Conservation (phyloP, 2,113 vertebrate genomes). For the Percina caprodes region DNA sequence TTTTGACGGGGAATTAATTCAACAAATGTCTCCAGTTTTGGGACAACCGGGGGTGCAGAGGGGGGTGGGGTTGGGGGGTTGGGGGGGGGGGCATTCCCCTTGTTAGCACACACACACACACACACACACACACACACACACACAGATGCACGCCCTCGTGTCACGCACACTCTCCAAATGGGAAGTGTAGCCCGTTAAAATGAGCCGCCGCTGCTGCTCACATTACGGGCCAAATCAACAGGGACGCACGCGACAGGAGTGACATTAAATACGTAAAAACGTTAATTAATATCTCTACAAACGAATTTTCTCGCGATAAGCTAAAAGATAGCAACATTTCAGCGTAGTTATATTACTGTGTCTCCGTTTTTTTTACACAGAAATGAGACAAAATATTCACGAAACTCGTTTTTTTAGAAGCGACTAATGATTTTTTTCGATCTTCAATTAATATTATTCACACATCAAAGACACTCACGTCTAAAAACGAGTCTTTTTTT, state of each 20-base stretch:
- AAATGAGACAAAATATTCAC: no score
- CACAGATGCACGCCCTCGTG: background rate
- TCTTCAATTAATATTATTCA: no score
- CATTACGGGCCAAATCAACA: background rate
- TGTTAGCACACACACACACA: slow-evolving; percentile 49
- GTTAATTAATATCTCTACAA: background rate
- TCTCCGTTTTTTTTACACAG: no score
- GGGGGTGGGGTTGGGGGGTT: no score
- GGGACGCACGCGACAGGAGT: accelerated
- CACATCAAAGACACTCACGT: no score
- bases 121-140: slow-evolving; percentile 17
- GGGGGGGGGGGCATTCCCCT: slow-evolving; percentile 64
- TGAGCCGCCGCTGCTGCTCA: background rate
- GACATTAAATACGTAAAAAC: background rate
- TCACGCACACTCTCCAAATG: slow-evolving; percentile 1
- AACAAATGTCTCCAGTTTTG: slow-evolving; percentile 39
- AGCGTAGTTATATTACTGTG: no score
- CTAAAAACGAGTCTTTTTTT: no score
- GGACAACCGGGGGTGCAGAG: slow-evolving; percentile 38
- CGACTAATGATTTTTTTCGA: no score
- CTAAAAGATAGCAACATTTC: background rate
- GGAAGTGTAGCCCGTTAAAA: slow-evolving; percentile 28
- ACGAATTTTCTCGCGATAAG: background rate
- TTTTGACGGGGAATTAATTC: background rate
- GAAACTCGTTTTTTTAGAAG: no score